A percentile compares a stretch with the other conserved stretches of the same genome.
These are phyloP conservation scores for Leptinotarsa juncta DNA, from an alignment of 2,888 invertebrate genomes.

Conservation along the genomic window DNA sequence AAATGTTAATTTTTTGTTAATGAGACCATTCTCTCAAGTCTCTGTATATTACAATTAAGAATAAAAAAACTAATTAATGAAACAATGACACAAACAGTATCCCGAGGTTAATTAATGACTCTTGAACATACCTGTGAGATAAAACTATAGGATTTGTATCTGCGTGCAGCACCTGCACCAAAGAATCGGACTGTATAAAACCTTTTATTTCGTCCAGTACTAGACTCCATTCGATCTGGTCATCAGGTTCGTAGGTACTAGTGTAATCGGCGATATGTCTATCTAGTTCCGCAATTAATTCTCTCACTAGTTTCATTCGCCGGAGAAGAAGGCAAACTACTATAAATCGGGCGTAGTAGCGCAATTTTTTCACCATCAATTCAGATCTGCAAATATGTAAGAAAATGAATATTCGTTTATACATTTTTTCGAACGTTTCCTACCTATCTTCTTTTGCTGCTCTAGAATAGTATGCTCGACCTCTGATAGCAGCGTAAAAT, in stretches of 20 bases:
- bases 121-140: slow-evolving; percentile 79
- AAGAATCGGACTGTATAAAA: slow-evolving; percentile 92
- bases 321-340: slow-evolving; percentile 94
- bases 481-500: slow-evolving; percentile 95
- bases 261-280: slow-evolving; percentile 96
- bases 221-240: slow-evolving; percentile 94
- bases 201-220: slow-evolving; percentile 95
- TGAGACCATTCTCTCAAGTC: too few relatives aligned
- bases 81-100: too few relatives aligned
- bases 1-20: too few relatives aligned
- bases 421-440: too few relatives aligned
- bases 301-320: slow-evolving; percentile 92
- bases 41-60: too few relatives aligned
- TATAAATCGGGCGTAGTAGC: slow-evolving; percentile 96
- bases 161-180: slow-evolving; percentile 88
- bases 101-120: too few relatives aligned
- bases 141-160: slow-evolving; percentile 88
- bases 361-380: slow-evolving; percentile 95
- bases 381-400: slow-evolving; percentile 72
- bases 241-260: slow-evolving; percentile 95
- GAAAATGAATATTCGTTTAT: neutral
- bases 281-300: slow-evolving; percentile 91
- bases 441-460: slow-evolving; percentile 92
- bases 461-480: slow-evolving; percentile 92
- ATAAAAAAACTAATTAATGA: too few relatives aligned